phyloP scores from a whole-genome alignment of 2,888 invertebrate genomes.

The Scaptomyza parva region DNA sequence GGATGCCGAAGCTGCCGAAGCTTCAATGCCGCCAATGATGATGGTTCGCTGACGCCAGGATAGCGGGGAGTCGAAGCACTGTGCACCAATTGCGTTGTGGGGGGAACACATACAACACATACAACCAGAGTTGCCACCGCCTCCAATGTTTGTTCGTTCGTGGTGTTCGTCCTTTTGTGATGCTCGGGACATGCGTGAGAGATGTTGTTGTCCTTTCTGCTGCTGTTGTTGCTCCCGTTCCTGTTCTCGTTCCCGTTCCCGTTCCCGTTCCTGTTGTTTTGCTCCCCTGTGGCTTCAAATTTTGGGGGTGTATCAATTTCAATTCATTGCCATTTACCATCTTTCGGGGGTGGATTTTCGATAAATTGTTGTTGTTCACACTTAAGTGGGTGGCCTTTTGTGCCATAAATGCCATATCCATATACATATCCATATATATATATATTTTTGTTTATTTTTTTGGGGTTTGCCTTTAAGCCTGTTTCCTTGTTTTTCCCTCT shows the following conservation, averaged over 20 bases:
- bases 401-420: slow-evolving; percentile 44
- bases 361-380: slow-evolving; percentile 54
- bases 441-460: slow-evolving; percentile 18
- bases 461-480: slow-evolving; percentile 58
- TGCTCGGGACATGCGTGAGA: slow-evolving; percentile 47
- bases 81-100: slow-evolving; percentile 61
- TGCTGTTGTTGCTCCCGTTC: slow-evolving; percentile 33
- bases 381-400: slow-evolving; percentile 76
- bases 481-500: slow-evolving; percentile 21
- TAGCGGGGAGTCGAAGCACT: slow-evolving; percentile 58
- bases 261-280: no score
- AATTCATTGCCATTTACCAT: slow-evolving; percentile 70
- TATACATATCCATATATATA: neutral
- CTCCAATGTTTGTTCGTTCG: slow-evolving; percentile 32
- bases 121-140: slow-evolving; percentile 31
- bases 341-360: slow-evolving; percentile 73
- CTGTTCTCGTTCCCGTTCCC: slow-evolving; percentile 55
- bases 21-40: slow-evolving; percentile 42
- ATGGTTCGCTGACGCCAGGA: slow-evolving; percentile 53
- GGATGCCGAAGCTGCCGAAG: slow-evolving; percentile 32
- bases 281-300: slow-evolving; percentile 74
- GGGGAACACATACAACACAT: slow-evolving; percentile 4
- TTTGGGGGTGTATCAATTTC: slow-evolving; percentile 83
- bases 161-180: slow-evolving; percentile 38
- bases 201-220: slow-evolving; percentile 39